Percentiles rank a stretch among this genome's conserved stretches.
Conservation (phyloP, 2,888 invertebrate species). For the Aphidius colemani region DNA sequence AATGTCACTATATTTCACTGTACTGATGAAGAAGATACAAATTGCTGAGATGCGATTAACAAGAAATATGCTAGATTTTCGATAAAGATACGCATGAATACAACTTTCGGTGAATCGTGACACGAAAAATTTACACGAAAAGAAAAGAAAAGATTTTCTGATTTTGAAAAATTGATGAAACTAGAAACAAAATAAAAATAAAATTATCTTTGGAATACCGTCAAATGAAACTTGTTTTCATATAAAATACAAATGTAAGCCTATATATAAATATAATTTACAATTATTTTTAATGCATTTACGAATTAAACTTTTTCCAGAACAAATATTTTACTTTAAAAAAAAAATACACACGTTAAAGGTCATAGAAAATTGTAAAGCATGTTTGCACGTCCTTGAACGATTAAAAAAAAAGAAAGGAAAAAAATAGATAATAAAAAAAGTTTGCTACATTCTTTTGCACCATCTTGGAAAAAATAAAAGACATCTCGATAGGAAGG, state of each 20-base stretch:
- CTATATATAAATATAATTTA: not conserved
- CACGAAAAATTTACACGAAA: conserved; percentile 12
- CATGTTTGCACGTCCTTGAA: conserved; percentile 15
- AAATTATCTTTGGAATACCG: not conserved
- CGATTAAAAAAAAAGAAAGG: conserved; percentile 10
- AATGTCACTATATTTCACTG: too few relatives aligned
- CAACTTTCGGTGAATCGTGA: conserved; percentile 24
- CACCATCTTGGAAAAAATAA: too few relatives aligned
- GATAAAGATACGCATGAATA: conserved; percentile 15
- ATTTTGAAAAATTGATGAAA: conserved; percentile 21
- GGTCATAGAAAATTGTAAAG: conserved; percentile 17
- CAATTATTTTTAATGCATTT: not conserved
- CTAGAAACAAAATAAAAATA: conserved; percentile 4
- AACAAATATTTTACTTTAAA: not conserved
- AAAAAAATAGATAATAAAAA: conserved; percentile 10
- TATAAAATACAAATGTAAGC: not conserved
- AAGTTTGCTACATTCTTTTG: not conserved
- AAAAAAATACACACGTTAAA: not conserved
- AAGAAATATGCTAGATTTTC: not conserved
- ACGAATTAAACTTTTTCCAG: not conserved
- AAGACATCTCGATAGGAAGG: too few relatives aligned
- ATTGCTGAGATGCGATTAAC: too few relatives aligned
- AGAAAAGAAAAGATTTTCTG: conserved; percentile 29
- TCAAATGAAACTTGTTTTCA: too few relatives aligned
- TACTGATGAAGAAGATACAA: too few relatives aligned